phyloP scores from a whole-genome alignment of 2,888 invertebrate species.

The Globia sparganii region DNA sequence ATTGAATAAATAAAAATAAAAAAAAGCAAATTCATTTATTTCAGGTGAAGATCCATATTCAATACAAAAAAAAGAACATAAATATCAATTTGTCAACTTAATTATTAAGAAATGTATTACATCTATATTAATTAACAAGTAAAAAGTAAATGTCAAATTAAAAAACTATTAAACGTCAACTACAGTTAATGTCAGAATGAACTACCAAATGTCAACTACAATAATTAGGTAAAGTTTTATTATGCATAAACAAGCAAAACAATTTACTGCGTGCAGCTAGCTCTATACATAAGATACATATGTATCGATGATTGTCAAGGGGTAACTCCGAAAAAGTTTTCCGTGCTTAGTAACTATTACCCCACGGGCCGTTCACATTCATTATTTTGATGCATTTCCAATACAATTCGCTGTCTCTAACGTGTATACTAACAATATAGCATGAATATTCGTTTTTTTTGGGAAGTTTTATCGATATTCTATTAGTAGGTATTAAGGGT shows the following conservation, averaged over 20 bases:
- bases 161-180: no score
- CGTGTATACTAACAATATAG: constrained; percentile 53
- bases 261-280: constrained; percentile 49
- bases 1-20: no score
- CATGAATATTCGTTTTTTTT: constrained; percentile 58
- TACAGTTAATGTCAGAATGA: no score
- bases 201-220: no score
- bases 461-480: constrained; percentile 43
- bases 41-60: no score
- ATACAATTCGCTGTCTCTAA: constrained; percentile 55
- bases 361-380: constrained; percentile 52
- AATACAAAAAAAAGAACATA: no score
- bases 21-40: no score
- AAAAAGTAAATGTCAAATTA: no score
- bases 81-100: no score
- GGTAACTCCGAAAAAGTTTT: constrained; percentile 54
- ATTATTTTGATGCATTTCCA: constrained; percentile 69
- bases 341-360: constrained; percentile 65
- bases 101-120: no score
- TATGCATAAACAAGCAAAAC: constrained; percentile 13
- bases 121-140: no score
- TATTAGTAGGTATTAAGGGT: not conserved
- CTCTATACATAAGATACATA: constrained; percentile 14
- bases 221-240: no score
- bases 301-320: constrained; percentile 50